Base-by-base conservation (phyloP, 2,113 vertebrate species). In the Brachyhypopomus gauderio region DNA sequence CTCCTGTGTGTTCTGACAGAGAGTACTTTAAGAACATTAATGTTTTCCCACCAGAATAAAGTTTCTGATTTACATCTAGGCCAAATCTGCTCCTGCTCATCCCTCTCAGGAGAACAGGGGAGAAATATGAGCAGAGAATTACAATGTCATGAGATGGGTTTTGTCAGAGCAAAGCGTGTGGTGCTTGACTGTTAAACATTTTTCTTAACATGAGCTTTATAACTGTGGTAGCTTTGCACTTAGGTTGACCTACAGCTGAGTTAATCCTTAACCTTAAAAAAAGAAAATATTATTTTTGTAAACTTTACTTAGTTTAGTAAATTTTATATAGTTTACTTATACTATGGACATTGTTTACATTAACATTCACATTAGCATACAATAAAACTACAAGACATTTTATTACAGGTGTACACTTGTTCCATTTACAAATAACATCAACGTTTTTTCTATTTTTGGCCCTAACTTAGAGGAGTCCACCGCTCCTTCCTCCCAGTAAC, bases 11-110 rank as follows among this genome's bases (percentile, higher is more conserved):
- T 8, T 22, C 66, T 70, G 38, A 22, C 7, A 75, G 67, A 41
- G 38, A 60, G 55, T 58, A 62, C 72, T 52, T 75, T 34, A 41
- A 27, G 19, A 74, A 83, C 30, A 58, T n/a, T 9, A 67, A 20
- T 19, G 25, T 48, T 82, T 36, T 80, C 76, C 77, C 66, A 66
- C 45, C 78, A 87, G 87, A 87, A 82, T 38, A 76, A 80, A 88
- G 76, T 66, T 77, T 86, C 23, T 58, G 75, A 87, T 90, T 90
- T 92, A 88, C 90, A 92, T 92, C 88, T 91, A 90, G 89, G 91
- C 90, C 91, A 90, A 92, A 91, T 88, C 91, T 90, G 89, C 88
- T 87, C 81, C 87, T 90, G 86, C 89, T 88, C 83, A 85, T 83
- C 66, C 82, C 75, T 25, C 77, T 91, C 88, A 86, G 86, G 67